These are phyloP conservation scores for Rhamnusium bicolor DNA, from an alignment of 2,888 invertebrate genomes.

Conservation along the genomic window DNA sequence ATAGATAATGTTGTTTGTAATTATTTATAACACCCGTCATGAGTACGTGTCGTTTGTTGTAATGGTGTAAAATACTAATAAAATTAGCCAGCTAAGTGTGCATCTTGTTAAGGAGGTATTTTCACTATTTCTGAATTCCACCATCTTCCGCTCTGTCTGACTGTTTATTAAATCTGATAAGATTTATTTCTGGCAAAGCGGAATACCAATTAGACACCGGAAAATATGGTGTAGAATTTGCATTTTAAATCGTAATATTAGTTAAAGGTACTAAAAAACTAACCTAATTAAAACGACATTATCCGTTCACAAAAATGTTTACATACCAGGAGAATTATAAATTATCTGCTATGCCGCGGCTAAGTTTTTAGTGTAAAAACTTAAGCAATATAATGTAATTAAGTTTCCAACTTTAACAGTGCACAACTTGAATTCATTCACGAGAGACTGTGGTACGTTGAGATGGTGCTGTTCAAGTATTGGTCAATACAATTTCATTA, in stretches of 20 bases:
- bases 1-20: too few relatives aligned
- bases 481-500: not conserved
- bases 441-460: not conserved
- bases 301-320: not conserved
- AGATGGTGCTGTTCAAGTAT: not conserved
- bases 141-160: conserved; percentile 8
- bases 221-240: conserved; percentile 9
- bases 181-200: conserved; percentile 8
- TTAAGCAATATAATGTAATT: not conserved
- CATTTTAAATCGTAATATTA: conserved; percentile 3
- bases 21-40: not conserved
- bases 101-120: conserved; percentile 2
- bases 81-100: conserved; percentile 4
- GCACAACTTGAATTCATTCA: not conserved
- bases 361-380: not conserved
- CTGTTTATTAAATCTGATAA: conserved; percentile 21
- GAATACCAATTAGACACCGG: conserved; percentile 8
- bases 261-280: conserved; percentile 1
- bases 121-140: conserved; percentile 6
- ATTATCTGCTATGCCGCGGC: not conserved
- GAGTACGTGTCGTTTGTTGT: not conserved
- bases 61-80: not conserved
- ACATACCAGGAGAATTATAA: not conserved
- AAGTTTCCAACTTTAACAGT: not conserved
- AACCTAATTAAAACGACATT: not conserved